These are phyloP conservation scores for Notechis scutatus DNA, from an alignment of 2,113 vertebrate genomes.

Conservation along the genomic window DNA sequence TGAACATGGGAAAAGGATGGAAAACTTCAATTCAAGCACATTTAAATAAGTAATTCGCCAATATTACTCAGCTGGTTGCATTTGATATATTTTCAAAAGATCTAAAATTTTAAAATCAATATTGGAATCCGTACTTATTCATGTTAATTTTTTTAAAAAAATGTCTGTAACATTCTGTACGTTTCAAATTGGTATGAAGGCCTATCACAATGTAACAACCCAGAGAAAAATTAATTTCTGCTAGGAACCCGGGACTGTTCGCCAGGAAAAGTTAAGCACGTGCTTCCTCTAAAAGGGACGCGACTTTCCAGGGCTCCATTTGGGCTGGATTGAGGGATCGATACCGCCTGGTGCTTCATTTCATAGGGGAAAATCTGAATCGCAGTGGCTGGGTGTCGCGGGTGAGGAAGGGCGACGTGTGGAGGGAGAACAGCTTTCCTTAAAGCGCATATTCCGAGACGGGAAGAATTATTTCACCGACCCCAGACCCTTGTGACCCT, in stretches of 20 bases:
- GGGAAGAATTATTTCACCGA: neutral
- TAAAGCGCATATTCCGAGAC: neutral
- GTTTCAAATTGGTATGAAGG: neutral
- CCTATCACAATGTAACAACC: neutral
- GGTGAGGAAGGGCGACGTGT: neutral
- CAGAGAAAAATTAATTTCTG: neutral
- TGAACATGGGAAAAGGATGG: neutral
- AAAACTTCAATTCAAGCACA: neutral
- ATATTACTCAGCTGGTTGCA: neutral
- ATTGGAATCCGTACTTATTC: neutral
- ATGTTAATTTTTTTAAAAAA: neutral
- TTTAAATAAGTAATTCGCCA: neutral
- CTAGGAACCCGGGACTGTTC: neutral
- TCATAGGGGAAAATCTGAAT: neutral
- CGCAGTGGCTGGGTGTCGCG: neutral
- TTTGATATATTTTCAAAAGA: neutral
- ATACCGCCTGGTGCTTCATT: neutral
- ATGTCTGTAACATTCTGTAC: neutral
- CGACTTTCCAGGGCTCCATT: neutral
- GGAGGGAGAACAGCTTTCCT: neutral
- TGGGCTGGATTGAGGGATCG: neutral
- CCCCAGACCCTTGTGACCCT: neutral
- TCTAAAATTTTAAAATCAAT: neutral
- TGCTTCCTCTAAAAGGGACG: neutral
- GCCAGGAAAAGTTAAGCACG: neutral